Base-by-base conservation (phyloP, 2,888 invertebrate species). In the Diplolepis rosae region DNA sequence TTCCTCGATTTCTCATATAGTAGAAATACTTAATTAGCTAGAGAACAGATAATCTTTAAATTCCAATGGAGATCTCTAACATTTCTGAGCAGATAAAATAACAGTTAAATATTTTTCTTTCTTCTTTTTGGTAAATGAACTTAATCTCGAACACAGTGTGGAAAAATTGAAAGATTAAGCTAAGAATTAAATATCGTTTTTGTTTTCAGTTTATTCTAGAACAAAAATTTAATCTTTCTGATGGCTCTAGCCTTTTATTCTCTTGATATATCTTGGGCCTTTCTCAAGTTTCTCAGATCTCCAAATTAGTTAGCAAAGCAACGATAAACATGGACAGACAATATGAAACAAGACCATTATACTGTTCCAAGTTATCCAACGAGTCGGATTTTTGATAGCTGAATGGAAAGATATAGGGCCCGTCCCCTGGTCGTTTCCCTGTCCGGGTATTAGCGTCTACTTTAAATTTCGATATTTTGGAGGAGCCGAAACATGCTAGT, bases 381-480 rank as follows among this genome's bases (percentile, higher is more conserved):
- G 15, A 24, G 35, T 35, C 18, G 56, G 35, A 61, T 61, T 61
- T 54, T 61, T 39, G 35, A 61, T 61, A 35, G 22, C 22, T 15
- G 35, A 61, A 32, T 56, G 56, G 24, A 35, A 61, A 61, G 35
- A 61, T 61, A 61, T 61, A 35, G 32, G 56, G 6, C 56, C 56
- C 56, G 24, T 35, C 39, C 35, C 35, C 35, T 18, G 32, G 30
- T 54, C 54, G 32, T 54, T 54, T 61, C 56, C 56, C 22, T 13
- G 35, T 61, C 35, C 18, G 22, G 32, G 35, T 61, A 61, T 61
- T 35, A 61, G 56, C 35, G n/a, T 61, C 56, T 61, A 35, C 56
- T 61, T 61, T 35, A 61, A 61, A 35, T 61, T n/a, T 61, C 9
- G 56, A 61, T 24, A 61, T 61, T 61, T 32, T 35, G 56, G 56